Base-by-base conservation (phyloP, 1,140 invertebrate species). In the Aporrectodea caliginosa region DNA sequence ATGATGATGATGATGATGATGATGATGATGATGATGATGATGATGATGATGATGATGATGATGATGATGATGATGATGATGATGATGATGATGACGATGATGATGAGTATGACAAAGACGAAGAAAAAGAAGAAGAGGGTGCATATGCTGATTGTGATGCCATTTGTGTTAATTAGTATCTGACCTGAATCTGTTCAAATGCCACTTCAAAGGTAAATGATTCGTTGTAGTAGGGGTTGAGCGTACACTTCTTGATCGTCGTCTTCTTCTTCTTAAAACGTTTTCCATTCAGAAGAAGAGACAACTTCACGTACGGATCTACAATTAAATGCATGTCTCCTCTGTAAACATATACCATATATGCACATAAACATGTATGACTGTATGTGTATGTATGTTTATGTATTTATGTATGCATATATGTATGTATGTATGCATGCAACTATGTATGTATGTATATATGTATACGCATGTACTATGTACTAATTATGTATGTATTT, bases 171-270 rank as follows among this genome's bases (percentile, higher is more conserved):
- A 69, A 14, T 22, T n/a, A n/a, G n/a, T n/a, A n/a, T n/a, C n/a
- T 58, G 86, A 98, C 98, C 94, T 99, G 98, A 90, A 99, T 99
- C 91, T 99, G 98, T 92, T 99, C 98, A 91, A 99, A 99, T 87
- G 98, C 98, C 91, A 99, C 97, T 93, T 99, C 98, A 92, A 99
- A 99, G 88, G 96, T 96, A 91, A 99, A 99, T 85, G 98, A 99
- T 93, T 99, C 98, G 92, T 99, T 99, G 92, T 99, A 99, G 92
- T 99, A 99, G 83, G 98, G 98, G 92, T 99, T 99, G 89, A 99
- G 92, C 84, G 98, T 99, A 91, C 97, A 99, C 91, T 99, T 99
- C 92, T 99, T 99, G 91, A 99, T 88, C 87, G 96, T 98, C 82
- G 98, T 99, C 92, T 99, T 99, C 94, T 99, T 99, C 92, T 99